Evolutionary conservation across 1,140 invertebrate genomes (phyloP).

Genomic region (Drosophila suzukii): DNA sequence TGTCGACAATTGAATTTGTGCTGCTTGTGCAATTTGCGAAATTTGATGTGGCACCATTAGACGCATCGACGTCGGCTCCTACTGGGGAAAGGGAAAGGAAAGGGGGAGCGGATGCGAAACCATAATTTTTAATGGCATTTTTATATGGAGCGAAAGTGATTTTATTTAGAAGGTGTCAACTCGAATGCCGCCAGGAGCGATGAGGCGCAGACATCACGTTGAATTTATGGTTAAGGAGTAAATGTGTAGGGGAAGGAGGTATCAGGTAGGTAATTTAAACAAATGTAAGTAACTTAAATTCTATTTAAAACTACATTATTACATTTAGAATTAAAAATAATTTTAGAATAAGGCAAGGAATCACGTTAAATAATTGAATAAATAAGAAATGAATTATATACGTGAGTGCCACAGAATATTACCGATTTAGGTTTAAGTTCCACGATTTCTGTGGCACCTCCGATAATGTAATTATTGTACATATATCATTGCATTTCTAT

Average conservation of each 20-base stretch:
- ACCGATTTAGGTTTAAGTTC: too few relatives aligned
- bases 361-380: too few relatives aligned
- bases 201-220: slow-evolving; percentile 5
- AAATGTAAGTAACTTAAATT: background rate
- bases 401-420: too few relatives aligned
- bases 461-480: too few relatives aligned
- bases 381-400: too few relatives aligned
- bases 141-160: slow-evolving; percentile 73
- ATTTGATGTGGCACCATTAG: slow-evolving; percentile 66
- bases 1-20: slow-evolving; percentile 65
- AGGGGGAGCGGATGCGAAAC: slow-evolving; percentile 8
- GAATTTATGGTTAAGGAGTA: background rate
- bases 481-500: too few relatives aligned
- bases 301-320: background rate
- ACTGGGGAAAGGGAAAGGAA: background rate
- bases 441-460: too few relatives aligned
- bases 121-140: slow-evolving; percentile 81
- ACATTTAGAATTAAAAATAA: background rate
- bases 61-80: slow-evolving; percentile 26
- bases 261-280: too few relatives aligned
- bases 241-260: too few relatives aligned
- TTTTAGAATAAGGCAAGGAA: too few relatives aligned
- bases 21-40: slow-evolving; percentile 52
- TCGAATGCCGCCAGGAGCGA: background rate
- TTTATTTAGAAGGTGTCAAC: slow-evolving; percentile 51